Evolutionary conservation across 1,140 invertebrate species (phyloP).

Genomic region (Colletes latitarsis): DNA sequence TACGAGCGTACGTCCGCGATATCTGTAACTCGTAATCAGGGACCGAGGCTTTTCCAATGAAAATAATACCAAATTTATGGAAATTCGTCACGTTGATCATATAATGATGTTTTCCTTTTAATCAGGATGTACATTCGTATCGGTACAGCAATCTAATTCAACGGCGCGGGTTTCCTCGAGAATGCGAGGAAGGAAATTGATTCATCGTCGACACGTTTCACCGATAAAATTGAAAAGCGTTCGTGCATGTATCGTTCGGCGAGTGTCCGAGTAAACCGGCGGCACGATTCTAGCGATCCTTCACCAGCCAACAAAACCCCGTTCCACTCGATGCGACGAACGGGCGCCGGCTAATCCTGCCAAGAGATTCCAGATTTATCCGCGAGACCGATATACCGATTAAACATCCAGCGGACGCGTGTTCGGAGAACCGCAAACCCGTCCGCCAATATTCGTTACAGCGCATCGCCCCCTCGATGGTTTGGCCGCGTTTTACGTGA

Average conservation of each 20-base stretch:
- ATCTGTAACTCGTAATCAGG: too few species aligned
- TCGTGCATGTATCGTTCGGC: background rate
- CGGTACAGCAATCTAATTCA: too few species aligned
- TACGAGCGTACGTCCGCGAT: too few species aligned
- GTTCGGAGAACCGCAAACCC: conserved; percentile 2
- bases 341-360: conserved; percentile 4
- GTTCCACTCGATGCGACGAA: background rate
- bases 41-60: too few species aligned
- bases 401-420: background rate
- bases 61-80: too few species aligned
- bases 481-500: background rate
- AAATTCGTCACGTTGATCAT: too few species aligned
- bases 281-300: background rate
- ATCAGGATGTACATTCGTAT: too few species aligned
- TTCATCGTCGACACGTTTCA: too few species aligned
- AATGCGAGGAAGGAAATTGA: too few species aligned
- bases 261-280: background rate
- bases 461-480: background rate
- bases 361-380: conserved; percentile 2
- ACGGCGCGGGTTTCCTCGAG: too few species aligned
- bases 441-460: background rate
- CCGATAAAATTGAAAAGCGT: too few species aligned
- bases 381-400: background rate
- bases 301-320: background rate
- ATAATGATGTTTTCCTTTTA: too few species aligned